Evolutionary conservation across 2,888 invertebrate genomes (phyloP).

Genomic region (Pogonocherus hispidulus): DNA sequence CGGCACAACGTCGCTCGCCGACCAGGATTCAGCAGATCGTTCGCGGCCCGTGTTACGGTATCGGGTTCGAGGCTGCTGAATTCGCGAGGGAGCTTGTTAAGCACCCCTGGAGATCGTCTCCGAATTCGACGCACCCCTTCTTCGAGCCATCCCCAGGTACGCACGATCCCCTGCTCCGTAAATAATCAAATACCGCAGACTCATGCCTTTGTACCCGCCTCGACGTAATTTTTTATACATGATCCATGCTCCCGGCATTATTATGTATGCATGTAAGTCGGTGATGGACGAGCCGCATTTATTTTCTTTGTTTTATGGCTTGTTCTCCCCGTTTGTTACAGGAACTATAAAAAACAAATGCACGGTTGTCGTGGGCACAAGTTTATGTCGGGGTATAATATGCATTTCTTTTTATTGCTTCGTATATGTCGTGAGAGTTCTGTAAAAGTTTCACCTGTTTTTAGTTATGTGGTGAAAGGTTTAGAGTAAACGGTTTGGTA

Average conservation of each 20-base stretch:
- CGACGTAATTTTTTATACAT: constrained; percentile 28
- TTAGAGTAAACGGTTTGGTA: too few species aligned
- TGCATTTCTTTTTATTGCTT: constrained; percentile 8
- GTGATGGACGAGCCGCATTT: constrained; percentile 28
- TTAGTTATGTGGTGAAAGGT: too few species aligned
- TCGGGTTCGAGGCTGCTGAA: constrained; percentile 23
- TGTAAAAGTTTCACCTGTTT: too few species aligned
- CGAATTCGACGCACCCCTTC: constrained; percentile 30
- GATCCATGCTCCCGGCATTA: constrained; percentile 22
- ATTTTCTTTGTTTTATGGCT: constrained; percentile 27
- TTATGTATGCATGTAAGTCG: constrained; percentile 30
- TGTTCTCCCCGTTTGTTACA: background rate
- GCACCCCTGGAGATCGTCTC: constrained; percentile 27
- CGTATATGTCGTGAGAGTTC: too few species aligned
- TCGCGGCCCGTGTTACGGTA: constrained; percentile 19
- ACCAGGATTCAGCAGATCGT: constrained; percentile 26
- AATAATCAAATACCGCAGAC: constrained; percentile 32
- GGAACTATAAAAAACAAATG: constrained; percentile 21
- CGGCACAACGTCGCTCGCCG: constrained; percentile 21
- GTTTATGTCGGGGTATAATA: constrained; percentile 1
- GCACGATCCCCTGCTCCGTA: constrained; percentile 30
- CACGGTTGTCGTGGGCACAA: background rate
- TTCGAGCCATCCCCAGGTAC: constrained; percentile 29
- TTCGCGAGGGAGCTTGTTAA: constrained; percentile 33
- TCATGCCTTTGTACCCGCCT: constrained; percentile 24